A percentile compares a stretch with the other conserved stretches of the same genome.
Conservation (phyloP, 2,797 vertebrate species). For the Enteromius treurensis region DNA sequence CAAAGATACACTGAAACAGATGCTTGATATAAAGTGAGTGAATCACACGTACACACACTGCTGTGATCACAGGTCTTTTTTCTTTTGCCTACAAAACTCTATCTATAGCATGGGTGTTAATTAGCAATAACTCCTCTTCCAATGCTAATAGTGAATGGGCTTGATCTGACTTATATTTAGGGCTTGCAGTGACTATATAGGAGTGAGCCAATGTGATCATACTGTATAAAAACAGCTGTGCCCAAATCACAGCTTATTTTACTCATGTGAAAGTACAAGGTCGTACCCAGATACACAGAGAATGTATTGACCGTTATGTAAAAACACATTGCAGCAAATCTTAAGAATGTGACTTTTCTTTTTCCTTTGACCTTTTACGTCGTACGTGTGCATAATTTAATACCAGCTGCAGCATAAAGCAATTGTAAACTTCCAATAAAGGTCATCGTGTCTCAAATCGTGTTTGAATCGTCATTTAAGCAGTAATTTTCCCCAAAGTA, state of each 20-base stretch:
- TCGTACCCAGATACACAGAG: not conserved
- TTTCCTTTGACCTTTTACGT: constrained; percentile 5
- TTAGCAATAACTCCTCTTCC: constrained; percentile 43
- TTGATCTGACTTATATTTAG: constrained; percentile 18
- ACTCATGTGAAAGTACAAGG: not conserved
- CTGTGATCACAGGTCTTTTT: constrained; percentile 52
- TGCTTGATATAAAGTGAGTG: constrained; percentile 38
- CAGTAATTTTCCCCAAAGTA: not conserved
- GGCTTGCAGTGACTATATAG: constrained; percentile 43
- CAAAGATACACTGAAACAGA: constrained; percentile 11
- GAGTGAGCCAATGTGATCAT: constrained; percentile 43
- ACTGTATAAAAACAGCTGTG: not conserved
- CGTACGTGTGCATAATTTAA: constrained; percentile 13
- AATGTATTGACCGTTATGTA: constrained; percentile 5
- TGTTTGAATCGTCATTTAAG: not conserved
- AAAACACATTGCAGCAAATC: constrained; percentile 2
- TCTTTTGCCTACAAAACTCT: constrained; percentile 47
- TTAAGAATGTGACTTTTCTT: constrained; percentile 24
- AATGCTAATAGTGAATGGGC: constrained; percentile 22
- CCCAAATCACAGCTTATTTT: not conserved
- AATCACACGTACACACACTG: constrained; percentile 39
- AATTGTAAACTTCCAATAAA: constrained; percentile 25
- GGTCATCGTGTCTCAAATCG: constrained; percentile 4
- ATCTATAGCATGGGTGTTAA: constrained; percentile 55
- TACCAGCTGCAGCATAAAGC: not conserved